Percentiles rank a stretch among this genome's conserved stretches.
Conservation (phyloP, 2,113 vertebrate species). For the Antigone vipio region DNA sequence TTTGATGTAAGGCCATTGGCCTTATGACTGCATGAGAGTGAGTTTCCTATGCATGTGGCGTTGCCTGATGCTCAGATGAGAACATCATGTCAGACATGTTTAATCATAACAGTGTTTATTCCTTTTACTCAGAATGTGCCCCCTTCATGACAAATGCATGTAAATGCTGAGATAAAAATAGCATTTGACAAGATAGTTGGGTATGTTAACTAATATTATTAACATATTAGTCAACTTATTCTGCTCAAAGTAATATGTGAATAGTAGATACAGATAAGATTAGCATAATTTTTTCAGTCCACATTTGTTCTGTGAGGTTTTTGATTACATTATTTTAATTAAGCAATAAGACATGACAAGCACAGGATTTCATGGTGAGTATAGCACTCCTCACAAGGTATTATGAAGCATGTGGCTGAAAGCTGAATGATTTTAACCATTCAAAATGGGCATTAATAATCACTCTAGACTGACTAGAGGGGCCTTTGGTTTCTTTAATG, state of each 20-base stretch:
- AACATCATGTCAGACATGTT: conserved; percentile 27
- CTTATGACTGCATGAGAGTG: not conserved
- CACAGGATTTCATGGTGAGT: not conserved
- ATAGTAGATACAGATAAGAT: conserved; percentile 26
- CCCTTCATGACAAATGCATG: conserved; percentile 44
- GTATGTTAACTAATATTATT: conserved; percentile 53
- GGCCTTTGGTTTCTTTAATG: not conserved
- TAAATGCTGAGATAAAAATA: conserved; percentile 62
- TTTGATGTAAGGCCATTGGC: not conserved
- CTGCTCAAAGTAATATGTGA: conserved; percentile 43
- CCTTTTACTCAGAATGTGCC: conserved; percentile 6
- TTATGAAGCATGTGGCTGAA: not conserved
- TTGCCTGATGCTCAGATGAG: conserved; percentile 23
- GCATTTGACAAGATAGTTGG: conserved; percentile 40
- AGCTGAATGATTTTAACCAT: not conserved
- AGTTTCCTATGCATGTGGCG: conserved; percentile 27
- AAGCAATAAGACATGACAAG: conserved; percentile 45
- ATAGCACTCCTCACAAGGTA: not conserved
- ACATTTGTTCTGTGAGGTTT: conserved; percentile 52
- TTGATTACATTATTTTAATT: conserved; percentile 66
- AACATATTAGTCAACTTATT: conserved; percentile 49
- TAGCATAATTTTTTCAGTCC: conserved; percentile 56
- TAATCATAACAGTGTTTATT: conserved; percentile 62
- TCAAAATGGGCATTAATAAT: not conserved
- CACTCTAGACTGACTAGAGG: not conserved